Evolutionary conservation across 2,797 vertebrate genomes (phyloP).

Genomic region (Ctenopoma multispine): DNA sequence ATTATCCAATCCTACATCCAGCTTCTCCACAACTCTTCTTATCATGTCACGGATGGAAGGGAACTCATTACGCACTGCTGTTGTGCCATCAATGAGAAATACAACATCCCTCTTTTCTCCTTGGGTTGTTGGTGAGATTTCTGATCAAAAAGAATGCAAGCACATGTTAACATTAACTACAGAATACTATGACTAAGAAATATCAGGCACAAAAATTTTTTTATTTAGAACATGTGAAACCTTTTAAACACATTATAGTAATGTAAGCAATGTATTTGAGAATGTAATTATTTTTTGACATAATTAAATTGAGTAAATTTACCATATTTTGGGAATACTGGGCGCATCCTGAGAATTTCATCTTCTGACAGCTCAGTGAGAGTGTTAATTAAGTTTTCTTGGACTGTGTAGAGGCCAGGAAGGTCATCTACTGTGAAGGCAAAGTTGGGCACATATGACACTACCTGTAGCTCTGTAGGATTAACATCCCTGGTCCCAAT

Average conservation of each 20-base stretch:
- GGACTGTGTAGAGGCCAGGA: slow-evolving; percentile 89
- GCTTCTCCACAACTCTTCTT: slow-evolving; percentile 84
- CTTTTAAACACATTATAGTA: not conserved
- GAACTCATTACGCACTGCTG: slow-evolving; percentile 84
- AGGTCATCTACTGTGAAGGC: slow-evolving; percentile 89
- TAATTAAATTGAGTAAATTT: slow-evolving; percentile 16
- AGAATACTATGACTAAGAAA: not conserved
- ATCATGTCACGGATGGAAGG: slow-evolving; percentile 87
- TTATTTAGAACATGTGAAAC: not conserved
- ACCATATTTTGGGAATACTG: slow-evolving; percentile 71
- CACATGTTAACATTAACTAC: slow-evolving; percentile 21
- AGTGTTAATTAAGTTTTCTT: slow-evolving; percentile 86
- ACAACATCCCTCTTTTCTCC: slow-evolving; percentile 91
- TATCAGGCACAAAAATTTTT: not conserved
- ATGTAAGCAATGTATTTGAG: not conserved
- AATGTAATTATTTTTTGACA: not conserved
- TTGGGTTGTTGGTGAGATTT: slow-evolving; percentile 38
- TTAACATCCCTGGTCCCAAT: slow-evolving; percentile 86
- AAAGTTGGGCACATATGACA: slow-evolving; percentile 89
- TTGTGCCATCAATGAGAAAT: slow-evolving; percentile 94
- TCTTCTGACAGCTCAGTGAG: slow-evolving; percentile 88
- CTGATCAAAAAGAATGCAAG: slow-evolving; percentile 58
- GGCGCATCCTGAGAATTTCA: slow-evolving; percentile 79
- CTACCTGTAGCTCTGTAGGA: slow-evolving; percentile 82
- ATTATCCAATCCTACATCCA: slow-evolving; percentile 91